phyloP scores from a whole-genome alignment of 2,113 vertebrate genomes.

The Mobula hypostoma region DNA sequence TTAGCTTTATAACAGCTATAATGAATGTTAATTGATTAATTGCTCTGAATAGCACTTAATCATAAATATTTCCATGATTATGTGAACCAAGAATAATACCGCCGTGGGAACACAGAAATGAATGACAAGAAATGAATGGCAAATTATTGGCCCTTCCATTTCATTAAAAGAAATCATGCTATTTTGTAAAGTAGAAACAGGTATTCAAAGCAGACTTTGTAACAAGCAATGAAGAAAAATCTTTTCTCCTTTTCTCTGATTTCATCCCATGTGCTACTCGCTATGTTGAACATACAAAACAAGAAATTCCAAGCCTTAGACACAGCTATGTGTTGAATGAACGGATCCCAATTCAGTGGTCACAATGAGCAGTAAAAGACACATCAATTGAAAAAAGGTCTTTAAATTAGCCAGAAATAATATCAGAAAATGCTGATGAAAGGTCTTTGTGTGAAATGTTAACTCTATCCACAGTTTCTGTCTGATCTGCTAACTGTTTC shows the following conservation, averaged over 20 bases:
- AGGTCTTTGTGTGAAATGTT: too few relatives aligned
- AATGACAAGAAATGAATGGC: neutral
- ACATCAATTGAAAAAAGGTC: neutral
- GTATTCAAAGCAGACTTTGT: neutral
- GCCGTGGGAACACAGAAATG: neutral
- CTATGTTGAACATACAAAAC: neutral
- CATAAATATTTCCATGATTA: neutral
- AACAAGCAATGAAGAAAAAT: neutral
- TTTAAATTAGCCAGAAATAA: neutral
- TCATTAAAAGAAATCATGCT: neutral
- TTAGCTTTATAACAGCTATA: neutral
- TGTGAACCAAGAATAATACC: neutral
- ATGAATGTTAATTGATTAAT: slow-evolving; percentile 28
- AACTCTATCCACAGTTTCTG: too few relatives aligned
- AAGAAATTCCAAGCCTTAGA: neutral
- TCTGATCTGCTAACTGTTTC: too few relatives aligned
- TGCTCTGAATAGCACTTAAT: neutral
- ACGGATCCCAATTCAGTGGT: neutral
- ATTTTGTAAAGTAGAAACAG: neutral
- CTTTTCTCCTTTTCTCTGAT: neutral
- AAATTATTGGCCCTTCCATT: neutral
- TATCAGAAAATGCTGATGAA: too few relatives aligned
- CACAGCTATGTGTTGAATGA: neutral
- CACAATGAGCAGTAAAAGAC: neutral
- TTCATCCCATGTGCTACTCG: neutral